Evolutionary conservation across 2,888 invertebrate genomes (phyloP), one percentile per base, ranked within the genome.

Genomic region (Microchrysa polita): DNA sequence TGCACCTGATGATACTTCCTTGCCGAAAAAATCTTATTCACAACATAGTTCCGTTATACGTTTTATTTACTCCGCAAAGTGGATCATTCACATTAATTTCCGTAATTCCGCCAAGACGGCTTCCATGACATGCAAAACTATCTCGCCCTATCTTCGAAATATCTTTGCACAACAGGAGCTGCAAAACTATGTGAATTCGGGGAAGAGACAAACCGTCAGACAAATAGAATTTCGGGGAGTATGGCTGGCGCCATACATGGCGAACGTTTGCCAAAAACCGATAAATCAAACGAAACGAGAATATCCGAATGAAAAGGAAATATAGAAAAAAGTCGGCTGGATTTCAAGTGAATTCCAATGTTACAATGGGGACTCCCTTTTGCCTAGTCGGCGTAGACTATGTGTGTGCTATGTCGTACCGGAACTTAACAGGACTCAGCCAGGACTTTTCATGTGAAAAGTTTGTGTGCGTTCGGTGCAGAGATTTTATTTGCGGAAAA

Each of bases 191-290:
- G n/a, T n/a, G n/a, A n/a, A n/a, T n/a, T n/a, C n/a, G n/a, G 12
- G 48, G 14, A 48, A 7, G 48, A 48, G 48, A 48, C 48, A 5
- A 48, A 48, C 27, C 5, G 27, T 23, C 59, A 59, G 59, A 59
- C 59, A 59, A 27, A 59, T 27, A 59, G 23, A n/a, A 59, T 23
- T 23, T n/a, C 23, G 10, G 10, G n/a, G 23, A 59, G 59, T 59
- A 59, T n/a, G 23, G 20, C 23, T 59, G 59, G 59, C 59, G 59
- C 59, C 59, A 59, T 23, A 23, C 12, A 27, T n/a, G 9, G 23
- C 23, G 59, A 59, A n/a, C n/a, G 10, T 23, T n/a, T 59, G 59
- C 59, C 59, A 59, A 59, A 59, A 59, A 23, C 12, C 27, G 9
- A 59, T 59, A 59, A 59, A 59, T 59, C 59, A 23, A n/a, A 48